Conservation (phyloP, 1,140 invertebrate genomes). For the Drosophila orosa region DNA sequence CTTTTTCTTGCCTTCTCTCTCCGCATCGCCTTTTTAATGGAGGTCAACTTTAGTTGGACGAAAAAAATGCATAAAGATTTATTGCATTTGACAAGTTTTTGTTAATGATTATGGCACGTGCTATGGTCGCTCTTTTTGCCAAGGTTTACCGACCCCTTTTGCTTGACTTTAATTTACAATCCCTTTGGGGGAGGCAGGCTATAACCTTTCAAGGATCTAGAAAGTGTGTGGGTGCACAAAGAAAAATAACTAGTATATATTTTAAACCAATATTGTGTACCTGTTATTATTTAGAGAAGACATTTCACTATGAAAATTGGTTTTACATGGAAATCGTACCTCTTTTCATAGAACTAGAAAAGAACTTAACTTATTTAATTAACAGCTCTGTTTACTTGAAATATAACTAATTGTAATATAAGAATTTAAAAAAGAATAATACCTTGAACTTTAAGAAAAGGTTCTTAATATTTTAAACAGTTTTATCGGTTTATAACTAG, state of each 20-base stretch:
- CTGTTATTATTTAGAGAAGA: neutral
- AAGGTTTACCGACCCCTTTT: constrained; percentile 46
- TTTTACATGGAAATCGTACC: too few relatives aligned
- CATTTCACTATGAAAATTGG: too few relatives aligned
- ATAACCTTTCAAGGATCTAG: constrained; percentile 25
- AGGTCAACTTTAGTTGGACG: constrained; percentile 47
- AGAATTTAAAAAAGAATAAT: too few relatives aligned
- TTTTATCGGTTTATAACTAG: too few relatives aligned
- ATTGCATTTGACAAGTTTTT: constrained; percentile 59
- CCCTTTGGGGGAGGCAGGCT: neutral
- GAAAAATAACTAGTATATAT: neutral
- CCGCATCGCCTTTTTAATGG: constrained; percentile 37
- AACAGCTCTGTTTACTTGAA: too few relatives aligned
- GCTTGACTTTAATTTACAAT: constrained; percentile 30
- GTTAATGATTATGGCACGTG: constrained; percentile 55
- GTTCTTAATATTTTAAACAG: too few relatives aligned
- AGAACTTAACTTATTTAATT: too few relatives aligned
- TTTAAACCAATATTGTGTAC: neutral
- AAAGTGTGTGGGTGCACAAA: constrained; percentile 17
- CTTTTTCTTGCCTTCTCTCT: neutral
- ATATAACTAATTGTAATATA: too few relatives aligned
- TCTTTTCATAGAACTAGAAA: too few relatives aligned
- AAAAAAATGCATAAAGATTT: constrained; percentile 59
- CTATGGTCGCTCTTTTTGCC: constrained; percentile 42
- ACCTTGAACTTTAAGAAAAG: too few relatives aligned